These are phyloP conservation scores for Lasioglossum pauxillum DNA, from an alignment of 2,888 invertebrate species.

Conservation along the genomic window DNA sequence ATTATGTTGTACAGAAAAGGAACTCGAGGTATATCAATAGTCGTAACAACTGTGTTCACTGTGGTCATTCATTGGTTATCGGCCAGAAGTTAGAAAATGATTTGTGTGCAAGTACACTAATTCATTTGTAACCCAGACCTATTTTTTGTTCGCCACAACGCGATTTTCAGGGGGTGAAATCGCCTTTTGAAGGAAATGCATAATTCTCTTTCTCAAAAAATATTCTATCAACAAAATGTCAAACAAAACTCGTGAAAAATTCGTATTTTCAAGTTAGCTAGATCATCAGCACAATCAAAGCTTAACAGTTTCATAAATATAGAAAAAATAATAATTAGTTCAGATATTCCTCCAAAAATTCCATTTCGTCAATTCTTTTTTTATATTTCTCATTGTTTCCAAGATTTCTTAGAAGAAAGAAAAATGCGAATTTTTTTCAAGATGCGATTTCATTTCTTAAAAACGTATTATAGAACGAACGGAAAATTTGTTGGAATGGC, in stretches of 20 bases:
- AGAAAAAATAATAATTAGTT: neutral
- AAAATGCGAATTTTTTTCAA: neutral
- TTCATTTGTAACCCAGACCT: neutral
- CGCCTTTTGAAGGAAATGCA: no score
- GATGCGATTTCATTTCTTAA: neutral
- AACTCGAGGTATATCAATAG: neutral
- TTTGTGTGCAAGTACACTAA: neutral
- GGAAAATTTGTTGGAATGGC: neutral
- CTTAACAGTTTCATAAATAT: no score
- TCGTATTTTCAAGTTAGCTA: neutral
- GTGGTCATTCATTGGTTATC: neutral
- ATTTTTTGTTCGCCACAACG: no score
- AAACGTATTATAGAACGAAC: neutral
- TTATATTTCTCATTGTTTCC: neutral
- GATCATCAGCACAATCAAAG: no score
- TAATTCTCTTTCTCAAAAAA: neutral
- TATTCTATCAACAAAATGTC: neutral
- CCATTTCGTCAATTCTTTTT: neutral
- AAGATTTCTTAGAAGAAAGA: neutral
- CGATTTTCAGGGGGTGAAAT: no score
- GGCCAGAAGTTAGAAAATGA: neutral
- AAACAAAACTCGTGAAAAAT: neutral
- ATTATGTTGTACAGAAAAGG: neutral
- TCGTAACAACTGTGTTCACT: neutral
- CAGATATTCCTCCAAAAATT: neutral